Evolutionary conservation across 92 coral and sea anemone genomes (phyloP).

Genomic region (Heliopora coerulea): DNA sequence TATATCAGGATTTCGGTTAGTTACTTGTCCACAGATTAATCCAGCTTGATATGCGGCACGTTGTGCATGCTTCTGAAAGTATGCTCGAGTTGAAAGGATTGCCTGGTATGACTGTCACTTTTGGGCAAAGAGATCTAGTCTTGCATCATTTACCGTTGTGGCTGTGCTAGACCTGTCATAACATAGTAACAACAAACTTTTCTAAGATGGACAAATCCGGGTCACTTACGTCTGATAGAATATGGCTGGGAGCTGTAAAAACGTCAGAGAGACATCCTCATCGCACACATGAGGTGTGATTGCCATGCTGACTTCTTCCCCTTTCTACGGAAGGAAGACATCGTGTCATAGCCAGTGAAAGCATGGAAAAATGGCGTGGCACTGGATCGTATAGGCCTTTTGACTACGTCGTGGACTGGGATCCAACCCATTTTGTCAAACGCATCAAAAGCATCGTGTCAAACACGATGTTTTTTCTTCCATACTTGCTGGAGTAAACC

Average conservation of each 20-base stretch:
- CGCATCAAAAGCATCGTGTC: slow-evolving; percentile 32
- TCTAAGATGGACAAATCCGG: slow-evolving; percentile 42
- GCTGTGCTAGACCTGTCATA: slow-evolving; percentile 53
- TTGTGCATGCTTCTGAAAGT: slow-evolving; percentile 42
- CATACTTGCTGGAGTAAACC: slow-evolving; percentile 39
- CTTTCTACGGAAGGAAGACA: slow-evolving; percentile 35
- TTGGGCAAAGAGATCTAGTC: slow-evolving; percentile 49
- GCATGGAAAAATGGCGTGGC: slow-evolving; percentile 33
- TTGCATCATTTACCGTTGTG: slow-evolving; percentile 38
- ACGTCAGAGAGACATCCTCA: slow-evolving; percentile 41
- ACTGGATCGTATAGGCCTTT: slow-evolving; percentile 1
- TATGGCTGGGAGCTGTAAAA: too few species aligned
- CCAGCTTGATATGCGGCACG: slow-evolving; percentile 52
- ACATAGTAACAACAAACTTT: slow-evolving; percentile 47
- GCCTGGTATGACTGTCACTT: slow-evolving; percentile 41
- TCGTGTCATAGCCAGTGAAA: slow-evolving; percentile 14
- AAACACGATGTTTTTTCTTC: slow-evolving; percentile 50
- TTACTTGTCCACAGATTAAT: slow-evolving; percentile 51
- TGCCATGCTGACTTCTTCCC: slow-evolving; percentile 55
- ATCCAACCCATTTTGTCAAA: slow-evolving; percentile 25
- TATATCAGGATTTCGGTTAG: slow-evolving; percentile 14
- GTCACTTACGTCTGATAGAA: slow-evolving; percentile 36
- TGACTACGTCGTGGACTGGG: slow-evolving; percentile 13
- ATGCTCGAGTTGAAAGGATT: slow-evolving; percentile 54
- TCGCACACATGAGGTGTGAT: slow-evolving; percentile 27